These are phyloP conservation scores for Chrysomallon squamiferum DNA, from an alignment of 1,140 invertebrate species.

Conservation along the genomic window DNA sequence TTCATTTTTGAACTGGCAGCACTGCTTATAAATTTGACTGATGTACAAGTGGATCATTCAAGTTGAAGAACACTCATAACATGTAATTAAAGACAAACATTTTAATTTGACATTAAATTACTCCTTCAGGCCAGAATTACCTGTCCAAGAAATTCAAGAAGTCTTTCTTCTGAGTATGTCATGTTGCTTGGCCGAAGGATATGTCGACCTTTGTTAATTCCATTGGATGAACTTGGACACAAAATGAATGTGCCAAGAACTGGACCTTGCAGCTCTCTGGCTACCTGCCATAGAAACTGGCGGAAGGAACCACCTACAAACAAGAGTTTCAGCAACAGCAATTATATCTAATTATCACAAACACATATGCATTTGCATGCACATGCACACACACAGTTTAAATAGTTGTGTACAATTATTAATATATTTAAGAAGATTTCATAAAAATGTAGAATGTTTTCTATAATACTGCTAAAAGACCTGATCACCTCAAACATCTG, in stretches of 20 bases:
- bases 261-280: constrained; percentile 54
- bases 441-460: too few relatives aligned
- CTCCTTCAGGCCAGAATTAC: constrained; percentile 30
- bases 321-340: not conserved
- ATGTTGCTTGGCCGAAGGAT: constrained; percentile 57
- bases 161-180: constrained; percentile 60
- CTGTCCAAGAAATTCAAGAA: constrained; percentile 63
- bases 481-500: too few relatives aligned
- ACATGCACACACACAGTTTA: too few relatives aligned
- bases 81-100: too few relatives aligned
- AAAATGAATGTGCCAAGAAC: constrained; percentile 50
- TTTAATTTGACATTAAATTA: too few relatives aligned
- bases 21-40: too few relatives aligned
- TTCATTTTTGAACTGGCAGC: too few relatives aligned
- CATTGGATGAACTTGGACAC: constrained; percentile 43
- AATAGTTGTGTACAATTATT: not conserved
- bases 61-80: too few relatives aligned
- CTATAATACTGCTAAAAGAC: too few relatives aligned
- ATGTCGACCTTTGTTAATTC: constrained; percentile 50
- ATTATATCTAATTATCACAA: too few relatives aligned
- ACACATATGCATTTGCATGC: too few relatives aligned
- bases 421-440: not conserved
- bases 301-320: constrained; percentile 63
- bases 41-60: too few relatives aligned
- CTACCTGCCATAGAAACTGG: constrained; percentile 62